Percentiles rank a stretch among this genome's conserved stretches.
Evolutionary conservation across 2,113 vertebrate species (phyloP).

Genomic region (Dasyurus viverrinus): DNA sequence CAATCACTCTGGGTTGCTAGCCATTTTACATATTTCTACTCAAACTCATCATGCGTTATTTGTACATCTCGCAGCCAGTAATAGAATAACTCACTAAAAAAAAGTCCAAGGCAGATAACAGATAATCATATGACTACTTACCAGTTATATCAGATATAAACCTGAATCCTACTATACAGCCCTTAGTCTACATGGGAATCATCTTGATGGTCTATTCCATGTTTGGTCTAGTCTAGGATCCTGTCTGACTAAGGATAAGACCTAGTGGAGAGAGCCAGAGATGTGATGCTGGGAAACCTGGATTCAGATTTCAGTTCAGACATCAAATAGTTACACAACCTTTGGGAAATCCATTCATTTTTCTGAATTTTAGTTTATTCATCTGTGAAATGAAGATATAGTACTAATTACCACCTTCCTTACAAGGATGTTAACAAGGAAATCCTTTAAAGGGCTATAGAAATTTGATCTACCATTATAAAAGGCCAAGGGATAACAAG

Average conservation of each 20-base stretch:
- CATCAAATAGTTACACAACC: neutral
- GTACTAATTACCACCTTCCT: neutral
- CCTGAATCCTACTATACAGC: neutral
- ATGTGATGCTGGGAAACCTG: neutral
- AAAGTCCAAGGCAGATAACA: neutral
- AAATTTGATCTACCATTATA: neutral
- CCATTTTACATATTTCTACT: neutral
- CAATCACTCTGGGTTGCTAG: neutral
- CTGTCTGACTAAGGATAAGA: neutral
- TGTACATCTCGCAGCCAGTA: neutral
- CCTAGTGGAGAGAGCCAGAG: constrained; percentile 3
- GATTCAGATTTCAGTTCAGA: neutral
- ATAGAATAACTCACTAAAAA: neutral
- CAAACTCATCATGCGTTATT: no score
- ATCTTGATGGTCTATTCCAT: neutral
- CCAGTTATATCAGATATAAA: neutral
- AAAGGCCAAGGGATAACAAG: neutral
- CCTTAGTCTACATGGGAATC: neutral
- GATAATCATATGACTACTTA: neutral
- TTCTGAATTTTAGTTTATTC: neutral
- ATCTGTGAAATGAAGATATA: neutral
- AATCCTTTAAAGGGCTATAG: neutral
- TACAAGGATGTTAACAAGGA: neutral
- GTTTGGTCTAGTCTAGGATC: neutral
- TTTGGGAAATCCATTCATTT: constrained; percentile 14